phyloP scores from a whole-genome alignment of 1,140 invertebrate genomes.

The Rhizoglyphus robini region DNA sequence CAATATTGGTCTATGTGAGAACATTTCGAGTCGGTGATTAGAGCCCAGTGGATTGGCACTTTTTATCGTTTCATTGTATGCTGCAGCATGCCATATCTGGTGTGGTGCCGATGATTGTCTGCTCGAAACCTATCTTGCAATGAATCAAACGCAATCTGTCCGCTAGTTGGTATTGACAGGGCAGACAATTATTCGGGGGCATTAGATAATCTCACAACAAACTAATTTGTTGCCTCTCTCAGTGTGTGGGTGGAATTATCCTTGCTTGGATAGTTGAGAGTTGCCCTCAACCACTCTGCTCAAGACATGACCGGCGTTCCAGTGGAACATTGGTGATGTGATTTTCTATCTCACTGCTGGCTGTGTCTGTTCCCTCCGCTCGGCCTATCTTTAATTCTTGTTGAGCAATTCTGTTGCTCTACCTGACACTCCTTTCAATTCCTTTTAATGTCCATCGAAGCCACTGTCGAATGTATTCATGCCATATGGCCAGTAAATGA shows the following conservation, averaged over 20 bases:
- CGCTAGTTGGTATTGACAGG: not conserved
- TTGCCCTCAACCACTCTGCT: not conserved
- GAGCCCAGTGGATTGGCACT: too few relatives aligned
- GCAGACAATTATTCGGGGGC: slow-evolving; percentile 13
- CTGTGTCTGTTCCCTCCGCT: not conserved
- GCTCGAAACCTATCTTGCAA: not conserved
- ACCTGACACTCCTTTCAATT: slow-evolving; percentile 12
- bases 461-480: not conserved
- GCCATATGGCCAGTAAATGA: not conserved
- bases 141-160: slow-evolving; percentile 3
- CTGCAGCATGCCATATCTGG: not conserved
- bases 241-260: not conserved
- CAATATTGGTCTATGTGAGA: too few relatives aligned
- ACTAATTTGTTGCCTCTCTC: slow-evolving; percentile 2
- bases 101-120: not conserved
- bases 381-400: not conserved
- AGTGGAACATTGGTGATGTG: slow-evolving; percentile 11
- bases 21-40: too few relatives aligned
- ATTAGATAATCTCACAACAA: not conserved
- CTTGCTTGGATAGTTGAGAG: not conserved
- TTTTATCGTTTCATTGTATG: slow-evolving; percentile 5
- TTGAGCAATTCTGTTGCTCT: not conserved
- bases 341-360: not conserved
- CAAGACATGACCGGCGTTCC: not conserved
- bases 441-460: not conserved